Percentiles rank a stretch among this genome's conserved stretches.
phyloP scores from a whole-genome alignment of 2,113 vertebrate genomes.

The Herpailurus yagouaroundi region DNA sequence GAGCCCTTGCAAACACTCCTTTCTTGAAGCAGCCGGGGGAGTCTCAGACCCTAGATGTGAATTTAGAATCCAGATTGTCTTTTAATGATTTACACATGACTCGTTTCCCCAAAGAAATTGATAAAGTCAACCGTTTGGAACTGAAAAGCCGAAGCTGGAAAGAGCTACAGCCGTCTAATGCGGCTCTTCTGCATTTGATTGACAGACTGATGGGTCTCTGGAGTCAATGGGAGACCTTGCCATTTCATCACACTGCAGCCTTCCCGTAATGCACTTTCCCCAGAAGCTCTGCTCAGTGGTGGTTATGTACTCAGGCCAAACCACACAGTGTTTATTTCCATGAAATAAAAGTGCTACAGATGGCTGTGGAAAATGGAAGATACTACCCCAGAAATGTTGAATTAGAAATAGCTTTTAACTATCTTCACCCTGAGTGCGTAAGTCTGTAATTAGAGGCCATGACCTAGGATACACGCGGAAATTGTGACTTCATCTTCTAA shows the following conservation, averaged over 20 bases:
- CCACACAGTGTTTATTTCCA: background rate
- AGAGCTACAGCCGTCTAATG: background rate
- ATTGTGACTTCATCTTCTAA: background rate
- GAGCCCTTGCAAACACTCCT: fast-evolving
- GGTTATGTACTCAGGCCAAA: background rate
- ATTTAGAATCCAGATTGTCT: background rate
- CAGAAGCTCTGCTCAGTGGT: background rate
- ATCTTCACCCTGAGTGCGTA: background rate
- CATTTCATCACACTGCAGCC: fast-evolving
- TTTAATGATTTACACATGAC: background rate
- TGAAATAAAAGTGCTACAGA: too few relatives aligned
- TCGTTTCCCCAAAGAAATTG: background rate
- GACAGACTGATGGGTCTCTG: background rate
- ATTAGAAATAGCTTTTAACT: background rate
- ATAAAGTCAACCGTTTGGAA: background rate
- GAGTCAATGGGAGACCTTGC: background rate
- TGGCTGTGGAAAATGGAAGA: background rate
- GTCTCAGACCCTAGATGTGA: background rate
- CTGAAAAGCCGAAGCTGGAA: background rate
- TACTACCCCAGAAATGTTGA: background rate
- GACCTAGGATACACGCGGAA: background rate
- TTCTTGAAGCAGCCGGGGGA: background rate
- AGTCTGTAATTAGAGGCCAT: background rate
- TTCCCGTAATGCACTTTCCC: background rate
- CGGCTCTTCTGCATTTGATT: background rate